Percentiles rank a stretch among this genome's conserved stretches.
Evolutionary conservation across 2,888 invertebrate species (phyloP).

Genomic region (Keiferia lycopersicella): DNA sequence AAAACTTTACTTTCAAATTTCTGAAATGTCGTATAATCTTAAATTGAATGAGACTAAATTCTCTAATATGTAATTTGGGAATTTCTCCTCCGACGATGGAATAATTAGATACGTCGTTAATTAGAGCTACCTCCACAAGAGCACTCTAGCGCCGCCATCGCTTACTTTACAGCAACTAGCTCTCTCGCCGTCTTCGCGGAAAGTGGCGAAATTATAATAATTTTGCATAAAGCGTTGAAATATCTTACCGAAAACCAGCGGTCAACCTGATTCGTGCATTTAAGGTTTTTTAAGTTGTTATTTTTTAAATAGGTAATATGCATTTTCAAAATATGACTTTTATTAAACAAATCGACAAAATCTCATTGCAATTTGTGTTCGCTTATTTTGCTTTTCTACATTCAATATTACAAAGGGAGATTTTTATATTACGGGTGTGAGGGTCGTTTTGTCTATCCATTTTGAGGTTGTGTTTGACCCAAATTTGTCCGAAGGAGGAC

Average conservation of each 20-base stretch:
- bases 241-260: no score
- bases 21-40: conserved; percentile 60
- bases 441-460: conserved; percentile 62
- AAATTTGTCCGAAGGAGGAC: conserved; percentile 70
- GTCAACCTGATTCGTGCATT: no score
- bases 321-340: no score
- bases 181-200: not conserved
- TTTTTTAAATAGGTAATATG: no score
- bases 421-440: conserved; percentile 63
- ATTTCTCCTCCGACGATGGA: conserved; percentile 66
- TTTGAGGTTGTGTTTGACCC: conserved; percentile 66
- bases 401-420: conserved; percentile 59
- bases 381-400: conserved; percentile 37
- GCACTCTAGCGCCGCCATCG: conserved; percentile 64
- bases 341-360: not conserved
- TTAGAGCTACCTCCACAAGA: conserved; percentile 69
- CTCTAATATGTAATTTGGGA: conserved; percentile 73
- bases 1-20: conserved; percentile 37
- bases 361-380: conserved; percentile 24
- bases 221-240: not conserved
- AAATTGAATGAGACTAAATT: conserved; percentile 68
- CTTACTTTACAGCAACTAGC: conserved; percentile 48
- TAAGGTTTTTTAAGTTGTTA: no score
- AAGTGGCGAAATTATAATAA: conserved; percentile 18
- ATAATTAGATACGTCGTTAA: conserved; percentile 78